Evolutionary conservation across 2,888 invertebrate species (phyloP).

Genomic region (Marasmarcha lunaedactyla): DNA sequence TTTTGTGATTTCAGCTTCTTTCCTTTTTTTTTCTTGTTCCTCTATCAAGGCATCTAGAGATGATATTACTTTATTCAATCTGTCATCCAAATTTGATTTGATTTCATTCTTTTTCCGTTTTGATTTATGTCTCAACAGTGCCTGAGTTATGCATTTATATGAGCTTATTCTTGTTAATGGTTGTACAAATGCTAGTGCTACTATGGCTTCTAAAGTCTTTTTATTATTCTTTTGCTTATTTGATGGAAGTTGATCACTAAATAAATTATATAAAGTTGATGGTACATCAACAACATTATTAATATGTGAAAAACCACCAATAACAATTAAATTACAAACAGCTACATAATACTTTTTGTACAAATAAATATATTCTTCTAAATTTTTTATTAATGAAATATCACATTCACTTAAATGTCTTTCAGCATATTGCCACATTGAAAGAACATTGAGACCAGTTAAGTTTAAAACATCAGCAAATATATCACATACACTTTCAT

Average conservation of each 20-base stretch:
- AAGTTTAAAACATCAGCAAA: conserved; percentile 78
- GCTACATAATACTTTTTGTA: conserved; percentile 79
- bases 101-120: conserved; percentile 45
- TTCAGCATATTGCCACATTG: conserved; percentile 77
- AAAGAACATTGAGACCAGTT: conserved; percentile 75
- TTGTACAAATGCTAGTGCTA: conserved; percentile 71
- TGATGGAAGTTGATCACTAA: conserved; percentile 66
- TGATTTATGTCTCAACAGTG: conserved; percentile 57
- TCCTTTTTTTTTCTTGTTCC: conserved; percentile 71
- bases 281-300: conserved; percentile 74
- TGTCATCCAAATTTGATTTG: conserved; percentile 60
- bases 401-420: conserved; percentile 75
- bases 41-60: conserved; percentile 74
- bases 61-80: conserved; percentile 68
- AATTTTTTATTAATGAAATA: conserved; percentile 76
- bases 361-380: conserved; percentile 78
- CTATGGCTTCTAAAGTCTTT: conserved; percentile 69
- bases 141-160: conserved; percentile 73
- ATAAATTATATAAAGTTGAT: conserved; percentile 64
- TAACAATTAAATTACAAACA: conserved; percentile 79
- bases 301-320: conserved; percentile 77
- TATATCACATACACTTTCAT: conserved; percentile 74
- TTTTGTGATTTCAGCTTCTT: conserved; percentile 77
- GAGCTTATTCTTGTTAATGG: conserved; percentile 73
- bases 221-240: conserved; percentile 67